Base-by-base conservation (phyloP, 2,888 invertebrate species). In the Agrilus cyanescens region DNA sequence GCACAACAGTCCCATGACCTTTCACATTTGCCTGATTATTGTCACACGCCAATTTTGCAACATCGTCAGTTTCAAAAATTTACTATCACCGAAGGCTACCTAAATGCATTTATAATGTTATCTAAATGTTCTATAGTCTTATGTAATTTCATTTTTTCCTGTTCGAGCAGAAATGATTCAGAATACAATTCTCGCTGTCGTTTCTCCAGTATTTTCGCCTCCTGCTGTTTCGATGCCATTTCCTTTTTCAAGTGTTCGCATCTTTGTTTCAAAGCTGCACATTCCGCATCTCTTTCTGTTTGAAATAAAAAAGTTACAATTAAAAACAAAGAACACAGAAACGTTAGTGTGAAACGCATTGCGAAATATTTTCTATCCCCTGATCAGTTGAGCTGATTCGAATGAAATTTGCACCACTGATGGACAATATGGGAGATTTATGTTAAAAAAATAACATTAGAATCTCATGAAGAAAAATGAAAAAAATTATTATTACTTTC, bases 231-330 rank as follows among this genome's bases (percentile, higher is more conserved):
- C 53, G 68, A 66, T 15, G 69, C 67, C 20, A 70, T 64, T 41
- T 71, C 71, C 15, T 73, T 71, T n/a, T 70, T 66, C 32, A 74
- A 62, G 0, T 57, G 46, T 1, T 69, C 69, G 60, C 70, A 71
- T 44, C 70, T 68, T 0, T 67, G 66, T 41, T 67, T 68, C 7
- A 75, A 58, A 1, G 68, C 65, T 1, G 56, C 53, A 44, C 70
- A 64, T 55, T 75, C 74, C 45, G 58, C 62, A 49, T 66, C 68
- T 32, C 74, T 67, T 35, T 64, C 77, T 76, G 12, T n/a, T 33
- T 33, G 13, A 43, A 16, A 43, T 14, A 34, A 33, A 16, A 18
- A 13, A 4, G 8, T 25, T 25, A 25, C 25, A 25, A 25, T 25
- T 10, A 3, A 10, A 25, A 25, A 10, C 25, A 10, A 20, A 20